phyloP scores from a whole-genome alignment of 1,140 invertebrate genomes.

The Drosophila asahinai region DNA sequence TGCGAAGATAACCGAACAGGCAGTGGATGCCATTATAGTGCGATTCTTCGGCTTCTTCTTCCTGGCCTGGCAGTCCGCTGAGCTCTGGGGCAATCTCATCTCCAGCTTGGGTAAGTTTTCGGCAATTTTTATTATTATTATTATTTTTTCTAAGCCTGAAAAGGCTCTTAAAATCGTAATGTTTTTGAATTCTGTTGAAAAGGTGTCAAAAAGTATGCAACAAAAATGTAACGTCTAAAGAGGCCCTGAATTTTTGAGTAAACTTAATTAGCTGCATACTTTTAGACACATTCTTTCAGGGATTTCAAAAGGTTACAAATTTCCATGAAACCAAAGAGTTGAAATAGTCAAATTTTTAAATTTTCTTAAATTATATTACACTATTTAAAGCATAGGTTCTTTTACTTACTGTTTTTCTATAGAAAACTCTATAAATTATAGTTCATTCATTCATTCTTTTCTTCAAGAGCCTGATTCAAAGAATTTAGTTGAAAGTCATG shows the following conservation, averaged over 20 bases:
- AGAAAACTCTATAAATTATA: no score
- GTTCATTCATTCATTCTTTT: background rate
- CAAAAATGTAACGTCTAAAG: no score
- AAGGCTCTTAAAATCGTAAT: no score
- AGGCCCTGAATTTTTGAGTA: background rate
- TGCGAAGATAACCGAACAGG: constrained; percentile 94
- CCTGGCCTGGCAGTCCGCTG: constrained; percentile 97
- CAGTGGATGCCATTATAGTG: constrained; percentile 95
- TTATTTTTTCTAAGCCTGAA: constrained; percentile 71
- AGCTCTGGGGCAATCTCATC: constrained; percentile 98
- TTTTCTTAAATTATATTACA: no score
- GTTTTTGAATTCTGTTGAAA: no score
- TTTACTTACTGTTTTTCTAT: no score
- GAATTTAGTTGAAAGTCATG: background rate
- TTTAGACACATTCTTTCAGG: no score
- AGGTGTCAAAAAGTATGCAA: no score
- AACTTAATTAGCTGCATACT: background rate
- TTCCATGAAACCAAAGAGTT: no score
- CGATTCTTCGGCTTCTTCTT: constrained; percentile 99
- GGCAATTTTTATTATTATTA: background rate
- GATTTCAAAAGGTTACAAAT: background rate
- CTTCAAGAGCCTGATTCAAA: background rate
- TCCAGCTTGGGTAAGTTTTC: constrained; percentile 90
- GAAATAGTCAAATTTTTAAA: no score
- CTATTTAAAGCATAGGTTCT: no score